Percentiles rank a stretch among this genome's conserved stretches.
Conservation (phyloP, 2,888 invertebrate species). For the Plemyria rubiginata region DNA sequence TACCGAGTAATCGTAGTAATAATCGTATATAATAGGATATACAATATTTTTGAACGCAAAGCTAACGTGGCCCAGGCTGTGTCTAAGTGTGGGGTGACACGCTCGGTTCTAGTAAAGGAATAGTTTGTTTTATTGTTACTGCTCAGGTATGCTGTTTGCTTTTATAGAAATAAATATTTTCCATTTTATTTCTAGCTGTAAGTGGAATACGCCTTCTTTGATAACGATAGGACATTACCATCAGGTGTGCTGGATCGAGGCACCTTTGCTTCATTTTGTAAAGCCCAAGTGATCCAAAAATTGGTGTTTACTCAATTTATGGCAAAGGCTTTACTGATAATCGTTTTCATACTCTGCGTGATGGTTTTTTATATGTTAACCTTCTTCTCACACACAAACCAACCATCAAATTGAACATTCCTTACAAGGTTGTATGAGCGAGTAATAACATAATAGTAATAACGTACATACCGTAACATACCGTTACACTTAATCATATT, state of each 20-base stretch:
- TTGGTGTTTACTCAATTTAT: not conserved
- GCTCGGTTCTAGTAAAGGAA: conserved; percentile 32
- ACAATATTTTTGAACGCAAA: conserved; percentile 74
- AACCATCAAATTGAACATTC: conserved; percentile 17
- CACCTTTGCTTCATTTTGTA: no score
- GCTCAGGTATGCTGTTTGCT: conserved; percentile 1
- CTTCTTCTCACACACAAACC: not conserved
- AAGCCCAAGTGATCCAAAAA: not conserved
- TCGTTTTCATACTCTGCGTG: no score
- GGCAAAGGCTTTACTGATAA: no score
- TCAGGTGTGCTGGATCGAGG: no score
- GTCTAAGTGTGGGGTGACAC: conserved; percentile 58
- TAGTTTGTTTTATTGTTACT: conserved; percentile 24
- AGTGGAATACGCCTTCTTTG: not conserved
- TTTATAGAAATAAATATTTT: not conserved
- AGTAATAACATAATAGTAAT: not conserved
- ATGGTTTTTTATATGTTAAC: no score
- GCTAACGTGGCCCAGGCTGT: conserved; percentile 36
- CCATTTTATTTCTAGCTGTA: not conserved
- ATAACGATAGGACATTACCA: no score
- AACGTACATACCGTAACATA: no score
- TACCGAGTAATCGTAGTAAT: conserved; percentile 68
- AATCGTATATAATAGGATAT: conserved; percentile 77
- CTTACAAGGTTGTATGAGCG: conserved; percentile 3
- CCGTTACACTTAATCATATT: not conserved